phyloP scores from a whole-genome alignment of 2,113 vertebrate species.

The Amia ocellicauda region DNA sequence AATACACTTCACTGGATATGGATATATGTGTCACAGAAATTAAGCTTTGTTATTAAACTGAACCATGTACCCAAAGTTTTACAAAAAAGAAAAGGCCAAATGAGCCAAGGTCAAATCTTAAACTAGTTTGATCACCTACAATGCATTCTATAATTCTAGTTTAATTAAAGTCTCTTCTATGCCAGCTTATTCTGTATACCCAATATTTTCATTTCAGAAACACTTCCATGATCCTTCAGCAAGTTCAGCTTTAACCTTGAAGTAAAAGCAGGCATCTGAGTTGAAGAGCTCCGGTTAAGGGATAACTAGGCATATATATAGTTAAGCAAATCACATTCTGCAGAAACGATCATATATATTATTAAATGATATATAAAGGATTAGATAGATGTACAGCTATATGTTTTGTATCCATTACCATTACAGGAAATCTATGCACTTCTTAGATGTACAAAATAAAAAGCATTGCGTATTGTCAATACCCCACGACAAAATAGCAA shows the following conservation, averaged over 20 bases:
- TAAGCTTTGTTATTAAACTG: too few relatives aligned
- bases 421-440: conserved; percentile 4
- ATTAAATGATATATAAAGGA: conserved; percentile 10
- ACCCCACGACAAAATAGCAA: too few relatives aligned
- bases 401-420: neutral
- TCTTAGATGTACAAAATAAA: neutral
- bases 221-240: neutral
- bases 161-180: too few relatives aligned
- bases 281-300: neutral
- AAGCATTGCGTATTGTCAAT: too few relatives aligned
- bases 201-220: neutral
- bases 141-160: too few relatives aligned
- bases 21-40: too few relatives aligned
- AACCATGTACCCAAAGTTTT: too few relatives aligned
- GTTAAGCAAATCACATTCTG: neutral
- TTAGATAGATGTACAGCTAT: neutral
- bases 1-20: too few relatives aligned
- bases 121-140: too few relatives aligned
- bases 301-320: neutral
- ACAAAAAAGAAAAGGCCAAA: too few relatives aligned
- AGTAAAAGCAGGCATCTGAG: conserved; percentile 6
- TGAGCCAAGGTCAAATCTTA: too few relatives aligned
- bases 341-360: neutral
- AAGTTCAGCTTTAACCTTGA: conserved; percentile 2
- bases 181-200: too few relatives aligned